Base-by-base conservation (phyloP, 2,888 invertebrate genomes). In the Drosophila borealis region DNA sequence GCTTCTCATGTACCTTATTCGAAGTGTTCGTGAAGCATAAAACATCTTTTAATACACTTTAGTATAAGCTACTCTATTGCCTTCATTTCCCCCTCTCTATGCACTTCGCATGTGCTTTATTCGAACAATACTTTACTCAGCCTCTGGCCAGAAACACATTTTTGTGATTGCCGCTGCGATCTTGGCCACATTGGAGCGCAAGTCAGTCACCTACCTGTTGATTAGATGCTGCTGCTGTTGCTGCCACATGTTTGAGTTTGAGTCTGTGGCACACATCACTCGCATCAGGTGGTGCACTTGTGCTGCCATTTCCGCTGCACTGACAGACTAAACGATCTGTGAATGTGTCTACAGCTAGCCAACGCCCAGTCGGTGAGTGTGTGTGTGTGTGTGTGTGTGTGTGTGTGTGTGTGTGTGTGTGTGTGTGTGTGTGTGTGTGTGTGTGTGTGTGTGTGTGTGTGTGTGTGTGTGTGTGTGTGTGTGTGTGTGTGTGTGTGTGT, bases 221-320 rank as follows among this genome's bases (percentile, higher is more conserved):
- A 68, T 69, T 53, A 59, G 69, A 39, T 63, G 66, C 33, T 33
- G 60, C 21, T 56, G 56, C 34, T 46, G 19, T 14, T 41, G 63
- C 36, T 50, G 73, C 54, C 64, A 68, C 69, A 70, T 48, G 14
- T 17, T 5, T 19, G 25, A 54, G 34, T 63, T 34, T 45, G 21
- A 14, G 19, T 33, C 44, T 69, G 54, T 68, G 54, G 70, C 70
- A 59, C 36, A 51, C 53, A 56, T 45, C 63, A 53, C 50, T 45
- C 61, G 39, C 56, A 53, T 68, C 57, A 60, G 68, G 50, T 63
- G 75, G 21, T 51, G 59, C 74, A 75, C 61, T 78, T 73, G 74
- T 55, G 59, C 73, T 69, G 74, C 61, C 74, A 76, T 65, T 78
- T 76, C 78, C 78, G 74, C 49, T 78, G 74, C 69, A 65, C 64